Evolutionary conservation across 2,113 vertebrate species (phyloP).

Genomic region (Neolamprologus falcicula): DNA sequence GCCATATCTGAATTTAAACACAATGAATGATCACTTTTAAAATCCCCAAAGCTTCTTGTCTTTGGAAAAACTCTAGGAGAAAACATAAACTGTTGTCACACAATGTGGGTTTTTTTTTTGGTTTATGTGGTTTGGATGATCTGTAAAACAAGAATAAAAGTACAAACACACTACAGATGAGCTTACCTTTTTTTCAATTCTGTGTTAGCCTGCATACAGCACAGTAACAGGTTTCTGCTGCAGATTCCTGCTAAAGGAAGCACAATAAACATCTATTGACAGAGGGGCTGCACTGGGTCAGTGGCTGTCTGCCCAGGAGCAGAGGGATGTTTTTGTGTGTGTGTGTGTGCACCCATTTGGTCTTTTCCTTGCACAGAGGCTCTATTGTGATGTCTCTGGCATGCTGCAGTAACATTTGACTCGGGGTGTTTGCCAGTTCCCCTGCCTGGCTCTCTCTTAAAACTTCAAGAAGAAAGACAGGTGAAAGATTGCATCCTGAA

Average conservation of each 20-base stretch:
- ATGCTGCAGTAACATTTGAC: conserved; percentile 37
- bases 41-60: neutral
- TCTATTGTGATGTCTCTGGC: conserved; percentile 53
- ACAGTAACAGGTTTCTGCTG: conserved; percentile 42
- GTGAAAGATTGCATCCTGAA: conserved; percentile 21
- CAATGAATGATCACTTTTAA: neutral
- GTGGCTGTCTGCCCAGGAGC: conserved; percentile 49
- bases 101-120: rapidly evolving
- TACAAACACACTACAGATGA: neutral
- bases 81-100: neutral
- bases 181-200: neutral
- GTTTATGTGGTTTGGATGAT: neutral
- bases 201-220: neutral
- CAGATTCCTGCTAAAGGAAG: conserved; percentile 41
- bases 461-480: conserved; percentile 15
- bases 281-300: conserved; percentile 18
- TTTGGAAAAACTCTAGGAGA: neutral
- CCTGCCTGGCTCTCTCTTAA: neutral
- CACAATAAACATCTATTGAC: conserved; percentile 43
- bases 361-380: conserved; percentile 42
- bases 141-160: neutral
- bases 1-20: neutral
- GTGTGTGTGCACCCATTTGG: conserved; percentile 20
- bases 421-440: conserved; percentile 20
- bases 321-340: neutral